Conservation (phyloP, 2,888 invertebrate genomes). For the Melolontha melolontha region DNA sequence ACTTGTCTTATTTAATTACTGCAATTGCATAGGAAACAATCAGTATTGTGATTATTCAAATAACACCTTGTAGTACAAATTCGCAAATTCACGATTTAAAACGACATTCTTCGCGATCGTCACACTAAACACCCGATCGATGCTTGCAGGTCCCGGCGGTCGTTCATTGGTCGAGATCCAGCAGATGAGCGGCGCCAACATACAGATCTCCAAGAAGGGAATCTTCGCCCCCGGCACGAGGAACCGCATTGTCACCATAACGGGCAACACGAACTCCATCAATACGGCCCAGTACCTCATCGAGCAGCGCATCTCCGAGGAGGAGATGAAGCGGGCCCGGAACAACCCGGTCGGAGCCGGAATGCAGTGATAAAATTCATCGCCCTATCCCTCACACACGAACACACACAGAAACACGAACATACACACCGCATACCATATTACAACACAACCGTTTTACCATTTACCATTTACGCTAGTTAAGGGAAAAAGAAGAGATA, state of each 20-base stretch:
- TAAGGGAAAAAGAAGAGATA: neutral
- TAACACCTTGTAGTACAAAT: too few relatives aligned
- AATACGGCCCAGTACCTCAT: slow-evolving; percentile 94
- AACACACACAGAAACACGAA: too few relatives aligned
- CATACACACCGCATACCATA: neutral
- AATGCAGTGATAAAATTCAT: slow-evolving; percentile 72
- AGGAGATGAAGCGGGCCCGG: slow-evolving; percentile 93
- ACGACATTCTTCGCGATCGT: too few relatives aligned
- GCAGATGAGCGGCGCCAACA: slow-evolving; percentile 96
- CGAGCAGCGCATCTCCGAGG: slow-evolving; percentile 96
- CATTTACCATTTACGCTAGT: slow-evolving; percentile 31
- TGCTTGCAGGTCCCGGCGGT: slow-evolving; percentile 85
- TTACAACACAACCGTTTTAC: slow-evolving; percentile 12
- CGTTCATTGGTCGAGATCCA: slow-evolving; percentile 97
- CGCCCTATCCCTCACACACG: slow-evolving; percentile 15
- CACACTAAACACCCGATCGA: too few relatives aligned
- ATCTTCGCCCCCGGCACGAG: slow-evolving; percentile 97
- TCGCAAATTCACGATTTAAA: too few relatives aligned
- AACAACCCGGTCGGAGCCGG: slow-evolving; percentile 81
- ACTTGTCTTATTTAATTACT: too few relatives aligned
- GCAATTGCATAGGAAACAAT: too few relatives aligned
- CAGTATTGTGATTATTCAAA: too few relatives aligned
- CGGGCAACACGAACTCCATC: slow-evolving; percentile 90
- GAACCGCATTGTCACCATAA: slow-evolving; percentile 96
- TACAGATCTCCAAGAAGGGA: slow-evolving; percentile 98